Evolutionary conservation across 2,797 vertebrate genomes (phyloP), one percentile per base, ranked within the genome.

Genomic region (Acanthopagrus latus): DNA sequence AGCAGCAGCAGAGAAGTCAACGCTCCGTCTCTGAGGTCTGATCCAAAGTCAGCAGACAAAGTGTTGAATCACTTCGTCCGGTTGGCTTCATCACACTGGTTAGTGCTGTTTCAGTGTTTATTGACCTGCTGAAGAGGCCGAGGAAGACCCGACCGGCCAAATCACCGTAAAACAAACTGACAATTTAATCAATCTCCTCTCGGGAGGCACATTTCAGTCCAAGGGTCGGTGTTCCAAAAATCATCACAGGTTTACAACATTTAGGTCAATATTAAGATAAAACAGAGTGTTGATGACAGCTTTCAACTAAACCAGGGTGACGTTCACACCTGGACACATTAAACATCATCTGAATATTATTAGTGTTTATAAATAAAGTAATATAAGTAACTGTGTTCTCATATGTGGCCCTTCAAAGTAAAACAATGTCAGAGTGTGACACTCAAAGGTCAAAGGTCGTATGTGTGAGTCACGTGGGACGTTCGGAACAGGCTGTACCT

Each of bases 81-180:
- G 50, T 78, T 73, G 54, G 38, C 62, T 54, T 77, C 70, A 41
- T 57, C 41, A 5, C 62, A 0, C 59, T 57, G 54, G 54, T 84
- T 72, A 33, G 64, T 89, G 88, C 86, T 83, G 80, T 54, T 80
- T 91, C 87, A 91, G 85, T 63, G 12, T 81, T 87, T 90, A 88
- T 83, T 72, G 88, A 89, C 13, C 73, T 65, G 77, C 81, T 81
- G 76, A 79, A 71, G 56, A 65, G 38, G 71, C 76, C 75, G 62
- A 74, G 25, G 57, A 65, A 38, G 59, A 52, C 57, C 82, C 70
- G 76, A 84, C 51, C 3, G 1, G 16, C 50, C 51, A 25, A n/a
- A 76, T 66, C 25, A 66, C 78, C 52, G 27, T 72, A 68, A 38
- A 75, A 63, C 57, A 56, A 25, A 76, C 51, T 55, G 18, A 51